Percentiles rank a stretch among this genome's conserved stretches.
These are phyloP conservation scores for Euleptes europaea DNA, from an alignment of 2,113 vertebrate genomes.

Conservation along the genomic window DNA sequence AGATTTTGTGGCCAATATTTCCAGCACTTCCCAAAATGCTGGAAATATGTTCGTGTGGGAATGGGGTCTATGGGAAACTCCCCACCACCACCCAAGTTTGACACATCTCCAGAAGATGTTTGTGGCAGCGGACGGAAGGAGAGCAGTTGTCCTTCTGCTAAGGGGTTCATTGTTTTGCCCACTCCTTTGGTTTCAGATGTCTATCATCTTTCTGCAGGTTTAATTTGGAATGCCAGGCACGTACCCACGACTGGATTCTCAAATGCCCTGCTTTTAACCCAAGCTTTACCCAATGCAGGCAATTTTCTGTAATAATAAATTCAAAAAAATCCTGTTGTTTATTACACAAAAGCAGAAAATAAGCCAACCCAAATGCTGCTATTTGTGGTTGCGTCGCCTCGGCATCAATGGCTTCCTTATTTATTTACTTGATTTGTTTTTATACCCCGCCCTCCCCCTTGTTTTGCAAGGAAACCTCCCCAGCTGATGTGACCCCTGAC, in stretches of 20 bases:
- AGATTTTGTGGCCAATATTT: too few species aligned
- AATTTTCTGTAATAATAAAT: background rate
- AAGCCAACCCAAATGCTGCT: background rate
- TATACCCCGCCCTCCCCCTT: too few species aligned
- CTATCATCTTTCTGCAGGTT: background rate
- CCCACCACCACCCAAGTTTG: too few species aligned
- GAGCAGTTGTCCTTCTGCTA: too few species aligned
- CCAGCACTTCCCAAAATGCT: too few species aligned
- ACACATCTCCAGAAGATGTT: too few species aligned
- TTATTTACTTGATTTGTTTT: too few species aligned
- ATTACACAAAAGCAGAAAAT: background rate
- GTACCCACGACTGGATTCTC: background rate
- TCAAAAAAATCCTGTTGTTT: background rate
- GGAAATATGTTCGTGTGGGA: too few species aligned
- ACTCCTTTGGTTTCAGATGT: background rate
- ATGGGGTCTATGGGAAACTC: too few species aligned
- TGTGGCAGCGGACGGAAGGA: background rate
- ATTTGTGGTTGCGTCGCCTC: background rate
- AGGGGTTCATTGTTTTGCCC: too few species aligned
- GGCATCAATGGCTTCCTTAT: background rate
- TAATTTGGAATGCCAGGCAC: background rate
- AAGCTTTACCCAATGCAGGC: background rate
- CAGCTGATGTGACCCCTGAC: too few species aligned
- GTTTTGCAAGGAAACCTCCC: background rate
- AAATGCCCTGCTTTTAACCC: background rate